Percentiles rank a stretch among this genome's conserved stretches.
Conservation (phyloP, 2,113 vertebrate genomes). For the Sapayoa aenigma region DNA sequence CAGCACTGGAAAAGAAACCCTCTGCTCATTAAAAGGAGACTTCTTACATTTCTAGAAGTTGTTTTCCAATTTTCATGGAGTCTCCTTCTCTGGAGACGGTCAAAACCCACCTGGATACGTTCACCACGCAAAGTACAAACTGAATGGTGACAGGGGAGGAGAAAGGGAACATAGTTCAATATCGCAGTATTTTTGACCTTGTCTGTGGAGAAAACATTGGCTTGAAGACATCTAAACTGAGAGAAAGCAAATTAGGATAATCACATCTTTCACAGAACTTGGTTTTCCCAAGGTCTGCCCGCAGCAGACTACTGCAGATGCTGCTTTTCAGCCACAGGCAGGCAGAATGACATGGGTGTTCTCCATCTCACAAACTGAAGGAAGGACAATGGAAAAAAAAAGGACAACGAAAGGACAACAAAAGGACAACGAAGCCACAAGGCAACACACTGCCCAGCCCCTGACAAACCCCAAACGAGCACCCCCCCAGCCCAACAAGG, state of each 20-base stretch:
- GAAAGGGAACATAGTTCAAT: not conserved
- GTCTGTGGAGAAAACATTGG: not conserved
- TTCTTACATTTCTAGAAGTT: not conserved
- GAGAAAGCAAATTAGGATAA: not conserved
- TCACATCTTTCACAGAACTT: not conserved
- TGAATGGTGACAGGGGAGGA: not conserved
- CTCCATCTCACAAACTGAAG: not conserved
- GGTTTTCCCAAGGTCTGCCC: not conserved
- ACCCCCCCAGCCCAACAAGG: not conserved
- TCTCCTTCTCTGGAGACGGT: not conserved
- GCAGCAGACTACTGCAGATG: not conserved
- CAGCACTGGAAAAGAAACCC: not conserved
- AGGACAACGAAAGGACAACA: not conserved
- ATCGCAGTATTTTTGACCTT: not conserved
- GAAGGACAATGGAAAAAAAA: too few species aligned
- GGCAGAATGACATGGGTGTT: not conserved
- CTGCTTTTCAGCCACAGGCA: not conserved
- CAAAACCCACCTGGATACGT: not conserved
- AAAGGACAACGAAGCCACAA: not conserved
- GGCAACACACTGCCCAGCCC: not conserved
- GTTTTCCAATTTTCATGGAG: not conserved
- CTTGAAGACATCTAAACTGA: not conserved
- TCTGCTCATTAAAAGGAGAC: not conserved
- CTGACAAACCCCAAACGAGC: not conserved
- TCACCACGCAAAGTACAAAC: not conserved